Evolutionary conservation across 2,888 invertebrate genomes (phyloP), one percentile per base, ranked within the genome.

Genomic region (Nematopogon swammerdamellus): DNA sequence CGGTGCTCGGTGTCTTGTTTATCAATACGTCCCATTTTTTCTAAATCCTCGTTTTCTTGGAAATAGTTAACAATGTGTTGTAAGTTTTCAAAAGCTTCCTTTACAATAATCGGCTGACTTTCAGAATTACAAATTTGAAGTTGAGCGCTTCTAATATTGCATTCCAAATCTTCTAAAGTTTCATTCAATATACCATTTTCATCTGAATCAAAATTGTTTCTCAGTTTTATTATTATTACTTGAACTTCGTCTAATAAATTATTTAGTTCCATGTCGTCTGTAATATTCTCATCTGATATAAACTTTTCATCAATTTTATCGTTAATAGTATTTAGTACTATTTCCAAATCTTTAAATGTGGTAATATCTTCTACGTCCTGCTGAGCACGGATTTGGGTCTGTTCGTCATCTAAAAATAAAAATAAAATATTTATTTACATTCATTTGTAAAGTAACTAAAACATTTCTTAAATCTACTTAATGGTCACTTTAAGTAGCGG

Each of bases 81-180:
- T 14, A 36, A 36, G 14, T 36, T 36, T 14, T 14, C 70, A 60
- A 72, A 75, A 11, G 75, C 73, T 62, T 77, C 75, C 53, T 65
- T 66, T 2, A 79, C 59, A 48, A 75, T 59, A 19, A 70, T 68
- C 10, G 68, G 64, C 46, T 74, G 70, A 56, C 72, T 71, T 18
- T 67, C 66, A 60, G 77, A 76, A 57, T 68, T 70, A 16, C 19
- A 43, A 46, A 76, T 69, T 56, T 74, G 75, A 56, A 77, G 68
- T 56, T 76, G 76, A 3, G 77, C 73, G 65, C 76, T 77, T 58
- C 77, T 73, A 60, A 77, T 74, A 60, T 71, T 74, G 65, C 77
- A 77, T 65, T 79, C 79, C 68, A 79, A 70, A 58, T 79, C 79
- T 57, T 76, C 72, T 57, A 82, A 70, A 62, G 73, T 72, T 59